These are phyloP conservation scores for Laticauda laticaudata DNA, from an alignment of 2,113 vertebrate species.

Conservation along the genomic window DNA sequence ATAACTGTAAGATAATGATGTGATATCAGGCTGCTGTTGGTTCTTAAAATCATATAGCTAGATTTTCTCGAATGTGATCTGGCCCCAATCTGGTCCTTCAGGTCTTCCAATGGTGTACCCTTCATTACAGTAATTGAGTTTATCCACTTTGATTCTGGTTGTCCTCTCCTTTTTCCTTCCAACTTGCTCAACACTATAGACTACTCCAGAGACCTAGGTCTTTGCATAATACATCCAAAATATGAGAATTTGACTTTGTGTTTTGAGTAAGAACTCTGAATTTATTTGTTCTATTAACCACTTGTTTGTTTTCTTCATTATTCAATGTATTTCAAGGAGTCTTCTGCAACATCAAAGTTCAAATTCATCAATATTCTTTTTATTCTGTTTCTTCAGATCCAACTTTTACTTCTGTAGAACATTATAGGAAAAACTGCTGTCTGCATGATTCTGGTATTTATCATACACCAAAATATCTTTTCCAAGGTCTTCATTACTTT, in stretches of 20 bases:
- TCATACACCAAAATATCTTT: neutral
- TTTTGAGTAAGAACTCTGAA: neutral
- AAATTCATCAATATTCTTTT: neutral
- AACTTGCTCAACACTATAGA: neutral
- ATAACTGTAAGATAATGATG: neutral
- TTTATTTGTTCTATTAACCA: neutral
- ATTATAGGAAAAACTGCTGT: neutral
- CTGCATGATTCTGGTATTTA: neutral
- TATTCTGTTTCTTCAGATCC: neutral
- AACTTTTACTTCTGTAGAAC: neutral
- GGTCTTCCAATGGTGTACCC: neutral
- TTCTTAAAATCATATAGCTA: neutral
- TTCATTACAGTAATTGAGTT: neutral
- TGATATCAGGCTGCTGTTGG: neutral
- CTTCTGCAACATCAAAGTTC: neutral
- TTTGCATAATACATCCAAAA: neutral
- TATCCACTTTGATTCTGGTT: neutral
- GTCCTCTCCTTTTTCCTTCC: neutral
- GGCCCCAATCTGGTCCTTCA: neutral
- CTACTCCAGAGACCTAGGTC: neutral
- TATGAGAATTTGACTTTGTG: neutral
- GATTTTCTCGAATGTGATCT: neutral
- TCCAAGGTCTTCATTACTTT: neutral
- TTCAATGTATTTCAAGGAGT: neutral
- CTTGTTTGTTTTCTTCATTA: neutral